Conservation (phyloP, 2,113 vertebrate species). For the Edolisoma coerulescens region DNA sequence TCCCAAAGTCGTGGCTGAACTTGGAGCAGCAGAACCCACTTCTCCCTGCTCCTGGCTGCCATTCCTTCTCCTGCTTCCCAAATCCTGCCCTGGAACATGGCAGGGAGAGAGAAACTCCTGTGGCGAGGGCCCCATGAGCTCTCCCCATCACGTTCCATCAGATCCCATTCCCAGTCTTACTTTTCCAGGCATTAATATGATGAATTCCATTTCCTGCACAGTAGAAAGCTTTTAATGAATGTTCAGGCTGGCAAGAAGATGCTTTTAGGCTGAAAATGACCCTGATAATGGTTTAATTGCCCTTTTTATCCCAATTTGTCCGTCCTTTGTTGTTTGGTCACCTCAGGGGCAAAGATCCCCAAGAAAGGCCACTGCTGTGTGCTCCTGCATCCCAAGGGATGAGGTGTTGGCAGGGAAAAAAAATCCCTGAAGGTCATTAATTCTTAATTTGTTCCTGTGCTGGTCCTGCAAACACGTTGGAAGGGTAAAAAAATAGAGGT, state of each 20-base stretch:
- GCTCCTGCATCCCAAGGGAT: neutral
- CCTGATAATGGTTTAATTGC: neutral
- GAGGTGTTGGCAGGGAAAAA: neutral
- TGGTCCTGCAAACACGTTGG: neutral
- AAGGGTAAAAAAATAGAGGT: neutral
- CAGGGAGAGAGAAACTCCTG: neutral
- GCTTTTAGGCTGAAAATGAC: slow-evolving; percentile 1
- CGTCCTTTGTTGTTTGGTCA: neutral
- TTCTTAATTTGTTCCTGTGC: neutral
- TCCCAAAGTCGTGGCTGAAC: accelerated
- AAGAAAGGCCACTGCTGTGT: accelerated
- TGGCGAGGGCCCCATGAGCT: neutral
- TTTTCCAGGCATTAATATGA: slow-evolving; percentile 37
- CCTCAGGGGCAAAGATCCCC: neutral
- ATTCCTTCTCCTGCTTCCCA: neutral
- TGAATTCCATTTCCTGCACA: slow-evolving; percentile 47
- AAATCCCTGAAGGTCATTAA: neutral
- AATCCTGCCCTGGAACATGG: neutral
- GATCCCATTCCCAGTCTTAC: slow-evolving; percentile 1
- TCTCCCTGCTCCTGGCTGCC: no score
- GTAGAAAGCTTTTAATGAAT: slow-evolving; percentile 21
- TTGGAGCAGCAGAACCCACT: accelerated
- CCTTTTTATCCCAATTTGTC: neutral
- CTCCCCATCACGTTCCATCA: neutral
- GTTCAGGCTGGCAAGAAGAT: neutral